Base-by-base conservation (phyloP, 92 coral and sea anemone genomes). In the Nematostella vectensis region DNA sequence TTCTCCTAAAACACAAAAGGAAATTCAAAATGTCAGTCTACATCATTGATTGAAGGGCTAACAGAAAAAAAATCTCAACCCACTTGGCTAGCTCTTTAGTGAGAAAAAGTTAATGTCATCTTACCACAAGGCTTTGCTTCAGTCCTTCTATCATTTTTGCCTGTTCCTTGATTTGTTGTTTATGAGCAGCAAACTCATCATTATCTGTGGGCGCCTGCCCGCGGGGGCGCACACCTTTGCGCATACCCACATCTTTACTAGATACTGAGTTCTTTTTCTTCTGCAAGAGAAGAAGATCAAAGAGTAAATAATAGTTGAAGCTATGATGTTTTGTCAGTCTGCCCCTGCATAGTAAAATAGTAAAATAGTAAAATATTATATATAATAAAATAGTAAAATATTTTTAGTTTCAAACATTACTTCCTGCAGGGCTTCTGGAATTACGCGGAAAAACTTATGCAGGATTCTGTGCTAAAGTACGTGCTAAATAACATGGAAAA, bases 41-140 rank as follows among this genome's bases (percentile, higher is more conserved):
- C 58, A 52, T 52, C 11, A 12, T 33, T 33, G 40, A 33, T n/a
- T n/a, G n/a, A n/a, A n/a, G n/a, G n/a, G n/a, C n/a, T n/a, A n/a
- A n/a, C n/a, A n/a, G n/a, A n/a, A n/a, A n/a, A n/a, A n/a, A n/a
- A n/a, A n/a, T n/a, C n/a, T n/a, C n/a, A n/a, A n/a, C n/a, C n/a
- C n/a, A n/a, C n/a, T n/a, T n/a, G n/a, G n/a, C n/a, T n/a, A n/a
- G n/a, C n/a, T n/a, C n/a, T n/a, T n/a, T n/a, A n/a, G n/a, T n/a
- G n/a, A n/a, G n/a, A n/a, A n/a, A n/a, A n/a, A n/a, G n/a, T n/a
- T n/a, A n/a, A n/a, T n/a, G n/a, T n/a, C n/a, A n/a, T n/a, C 40
- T 33, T 55, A 86, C 98, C 88, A 87, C 71, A 36, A 93, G 67
- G 68, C 66, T 87, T 59, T 87, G 99, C 43, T 82, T 93, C 36